Percentiles rank a stretch among this genome's conserved stretches.
These are phyloP conservation scores for Lithophane semibrunnea DNA, from an alignment of 2,888 invertebrate genomes.

Conservation along the genomic window DNA sequence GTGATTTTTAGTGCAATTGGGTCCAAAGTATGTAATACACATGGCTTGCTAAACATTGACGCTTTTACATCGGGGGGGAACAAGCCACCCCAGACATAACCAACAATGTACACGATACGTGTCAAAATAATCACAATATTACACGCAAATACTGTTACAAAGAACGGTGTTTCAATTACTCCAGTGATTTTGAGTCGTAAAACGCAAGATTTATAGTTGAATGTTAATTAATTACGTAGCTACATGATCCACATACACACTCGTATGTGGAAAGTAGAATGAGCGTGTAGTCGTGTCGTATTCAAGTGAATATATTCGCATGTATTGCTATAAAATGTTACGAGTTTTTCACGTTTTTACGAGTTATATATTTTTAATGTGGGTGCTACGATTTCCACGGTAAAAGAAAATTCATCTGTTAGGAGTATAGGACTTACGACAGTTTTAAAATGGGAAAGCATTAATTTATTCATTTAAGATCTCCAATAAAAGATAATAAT, in stretches of 20 bases:
- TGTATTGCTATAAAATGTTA: constrained; percentile 35
- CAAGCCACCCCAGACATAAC: neutral
- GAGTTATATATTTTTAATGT: constrained; percentile 31
- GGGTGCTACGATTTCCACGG: neutral
- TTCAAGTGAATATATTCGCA: constrained; percentile 32
- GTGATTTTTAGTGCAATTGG: too few species aligned
- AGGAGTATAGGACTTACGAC: neutral
- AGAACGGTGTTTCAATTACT: constrained; percentile 45
- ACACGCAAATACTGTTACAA: constrained; percentile 21
- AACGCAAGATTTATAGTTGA: constrained; percentile 51
- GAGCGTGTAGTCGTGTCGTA: constrained; percentile 11
- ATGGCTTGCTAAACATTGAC: neutral
- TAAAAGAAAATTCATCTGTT: neutral
- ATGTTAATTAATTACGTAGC: constrained; percentile 51
- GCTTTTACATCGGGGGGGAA: neutral
- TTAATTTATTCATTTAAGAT: neutral
- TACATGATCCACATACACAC: constrained; percentile 26
- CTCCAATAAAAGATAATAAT: neutral
- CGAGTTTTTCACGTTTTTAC: constrained; percentile 19
- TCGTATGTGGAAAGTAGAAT: constrained; percentile 5
- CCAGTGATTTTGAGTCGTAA: constrained; percentile 50
- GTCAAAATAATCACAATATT: neutral
- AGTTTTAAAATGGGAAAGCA: neutral
- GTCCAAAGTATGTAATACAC: too few species aligned
- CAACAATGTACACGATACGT: neutral